Conservation (phyloP, 2,797 vertebrate genomes). For the Pterois miles region DNA sequence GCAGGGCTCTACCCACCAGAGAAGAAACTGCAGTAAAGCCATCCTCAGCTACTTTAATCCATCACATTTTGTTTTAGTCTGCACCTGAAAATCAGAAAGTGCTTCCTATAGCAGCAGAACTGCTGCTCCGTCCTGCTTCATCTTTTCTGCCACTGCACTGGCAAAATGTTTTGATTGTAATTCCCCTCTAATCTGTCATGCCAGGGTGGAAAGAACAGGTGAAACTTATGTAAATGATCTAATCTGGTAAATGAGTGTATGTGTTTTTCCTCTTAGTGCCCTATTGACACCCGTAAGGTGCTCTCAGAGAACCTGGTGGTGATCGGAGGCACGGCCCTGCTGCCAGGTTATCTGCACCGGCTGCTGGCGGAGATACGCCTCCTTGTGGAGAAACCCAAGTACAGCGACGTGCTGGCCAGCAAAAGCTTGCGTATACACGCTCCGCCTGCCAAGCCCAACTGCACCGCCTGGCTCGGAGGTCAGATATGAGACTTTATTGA, state of each 20-base stretch:
- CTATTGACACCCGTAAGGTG: conserved; percentile 96
- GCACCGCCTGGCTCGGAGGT: conserved; percentile 98
- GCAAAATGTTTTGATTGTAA: neutral
- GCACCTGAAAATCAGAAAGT: neutral
- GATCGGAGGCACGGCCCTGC: conserved; percentile 95
- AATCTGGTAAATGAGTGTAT: neutral
- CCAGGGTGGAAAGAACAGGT: neutral
- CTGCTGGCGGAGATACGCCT: conserved; percentile 94
- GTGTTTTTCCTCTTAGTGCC: conserved; percentile 83
- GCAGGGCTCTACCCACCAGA: neutral
- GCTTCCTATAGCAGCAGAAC: neutral
- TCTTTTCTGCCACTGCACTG: neutral
- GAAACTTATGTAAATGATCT: neutral
- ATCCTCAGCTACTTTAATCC: neutral
- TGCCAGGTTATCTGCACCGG: conserved; percentile 95
- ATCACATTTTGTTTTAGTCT: neutral
- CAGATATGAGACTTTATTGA: conserved; percentile 50
- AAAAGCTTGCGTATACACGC: conserved; percentile 94
- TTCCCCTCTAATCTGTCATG: neutral
- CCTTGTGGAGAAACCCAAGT: conserved; percentile 95
- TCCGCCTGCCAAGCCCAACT: conserved; percentile 96
- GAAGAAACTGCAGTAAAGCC: neutral
- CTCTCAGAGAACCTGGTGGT: conserved; percentile 96
- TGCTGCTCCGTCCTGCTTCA: neutral
- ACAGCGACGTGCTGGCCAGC: conserved; percentile 88